A percentile compares a stretch with the other conserved stretches of the same genome.
These are phyloP conservation scores for Corynorhinus townsendii DNA, from an alignment of 2,113 vertebrate species.

Conservation along the genomic window DNA sequence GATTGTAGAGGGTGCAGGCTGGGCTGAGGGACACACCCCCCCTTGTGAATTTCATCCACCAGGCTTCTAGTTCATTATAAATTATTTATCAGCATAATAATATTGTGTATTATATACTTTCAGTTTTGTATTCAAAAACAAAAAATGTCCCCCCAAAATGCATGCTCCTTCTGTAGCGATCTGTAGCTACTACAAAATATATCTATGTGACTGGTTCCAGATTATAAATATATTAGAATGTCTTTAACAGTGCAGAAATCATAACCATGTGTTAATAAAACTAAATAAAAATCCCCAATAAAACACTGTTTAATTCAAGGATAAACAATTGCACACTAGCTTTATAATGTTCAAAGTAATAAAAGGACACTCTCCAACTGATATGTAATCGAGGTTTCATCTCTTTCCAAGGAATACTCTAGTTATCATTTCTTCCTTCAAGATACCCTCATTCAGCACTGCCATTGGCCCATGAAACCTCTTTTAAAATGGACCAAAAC, in stretches of 20 bases:
- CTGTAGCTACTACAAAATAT: neutral
- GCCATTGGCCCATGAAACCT: neutral
- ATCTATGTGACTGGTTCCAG: neutral
- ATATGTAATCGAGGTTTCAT: neutral
- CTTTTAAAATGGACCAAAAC: neutral
- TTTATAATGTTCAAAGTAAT: conserved; percentile 29
- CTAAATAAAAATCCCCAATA: neutral
- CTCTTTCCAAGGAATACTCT: neutral
- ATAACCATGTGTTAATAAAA: conserved; percentile 24
- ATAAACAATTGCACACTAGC: neutral
- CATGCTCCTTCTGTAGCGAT: neutral
- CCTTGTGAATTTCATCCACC: too few relatives aligned
- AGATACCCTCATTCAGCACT: neutral
- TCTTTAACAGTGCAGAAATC: neutral
- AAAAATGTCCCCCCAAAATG: neutral
- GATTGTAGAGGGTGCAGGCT: too few relatives aligned
- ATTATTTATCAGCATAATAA: neutral
- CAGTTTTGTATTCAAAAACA: neutral
- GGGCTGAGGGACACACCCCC: too few relatives aligned
- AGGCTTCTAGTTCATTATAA: neutral
- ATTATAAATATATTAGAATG: neutral
- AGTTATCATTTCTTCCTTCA: neutral
- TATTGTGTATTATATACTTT: conserved; percentile 3
- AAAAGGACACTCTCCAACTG: conserved; percentile 27
- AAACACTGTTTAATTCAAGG: conserved; percentile 3